Percentiles rank a stretch among this genome's conserved stretches.
Conservation (phyloP, 1,140 invertebrate species). For the Cotesia vestalis region DNA sequence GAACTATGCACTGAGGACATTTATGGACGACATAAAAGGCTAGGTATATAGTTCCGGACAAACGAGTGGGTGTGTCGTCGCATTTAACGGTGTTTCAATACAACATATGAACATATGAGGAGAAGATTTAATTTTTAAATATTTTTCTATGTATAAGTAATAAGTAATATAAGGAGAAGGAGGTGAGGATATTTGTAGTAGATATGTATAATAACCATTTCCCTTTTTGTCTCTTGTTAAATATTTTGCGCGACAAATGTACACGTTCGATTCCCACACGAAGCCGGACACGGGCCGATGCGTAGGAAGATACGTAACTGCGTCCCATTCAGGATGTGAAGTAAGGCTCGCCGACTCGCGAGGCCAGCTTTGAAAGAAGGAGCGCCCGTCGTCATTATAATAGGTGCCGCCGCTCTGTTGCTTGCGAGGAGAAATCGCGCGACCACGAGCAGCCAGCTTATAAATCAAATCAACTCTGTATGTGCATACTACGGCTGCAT, state of each 20-base stretch:
- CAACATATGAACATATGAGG: neutral
- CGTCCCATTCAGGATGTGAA: slow-evolving; percentile 47
- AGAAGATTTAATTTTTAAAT: too few species aligned
- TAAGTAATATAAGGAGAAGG: too few species aligned
- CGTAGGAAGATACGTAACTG: slow-evolving; percentile 40
- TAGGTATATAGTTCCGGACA: slow-evolving; percentile 15
- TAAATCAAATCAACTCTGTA: slow-evolving; percentile 45
- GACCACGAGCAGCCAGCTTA: slow-evolving; percentile 39
- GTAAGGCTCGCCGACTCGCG: slow-evolving; percentile 41
- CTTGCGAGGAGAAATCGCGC: slow-evolving; percentile 43
- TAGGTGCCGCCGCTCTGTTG: slow-evolving; percentile 38
- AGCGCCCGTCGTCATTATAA: slow-evolving; percentile 48
- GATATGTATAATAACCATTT: neutral
- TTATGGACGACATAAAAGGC: slow-evolving; percentile 14
- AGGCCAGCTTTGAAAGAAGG: slow-evolving; percentile 44
- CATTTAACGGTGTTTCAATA: slow-evolving; percentile 19
- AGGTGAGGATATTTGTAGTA: too few species aligned
- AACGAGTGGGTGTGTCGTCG: slow-evolving; percentile 14
- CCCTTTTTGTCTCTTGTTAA: slow-evolving; percentile 18
- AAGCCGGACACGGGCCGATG: slow-evolving; percentile 31
- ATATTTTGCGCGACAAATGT: slow-evolving; percentile 35
- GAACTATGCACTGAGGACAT: neutral
- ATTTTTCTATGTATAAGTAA: too few species aligned
- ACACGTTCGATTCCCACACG: slow-evolving; percentile 37
- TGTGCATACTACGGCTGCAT: neutral